phyloP scores from a whole-genome alignment of 2,888 invertebrate species.

The Ormia ochracea region DNA sequence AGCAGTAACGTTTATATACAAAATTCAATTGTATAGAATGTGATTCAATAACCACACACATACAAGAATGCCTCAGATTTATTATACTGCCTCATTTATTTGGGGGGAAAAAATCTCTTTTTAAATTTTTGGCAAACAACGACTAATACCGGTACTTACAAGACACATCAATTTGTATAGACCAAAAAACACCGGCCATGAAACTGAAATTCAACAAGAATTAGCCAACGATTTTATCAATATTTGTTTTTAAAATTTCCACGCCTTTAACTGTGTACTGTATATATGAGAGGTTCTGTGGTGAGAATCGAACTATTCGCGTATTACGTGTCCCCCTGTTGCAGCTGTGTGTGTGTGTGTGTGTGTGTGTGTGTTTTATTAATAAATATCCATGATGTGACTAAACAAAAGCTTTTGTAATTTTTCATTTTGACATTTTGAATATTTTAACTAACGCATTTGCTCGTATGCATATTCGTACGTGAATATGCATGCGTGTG shows the following conservation, averaged over 20 bases:
- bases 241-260: background rate
- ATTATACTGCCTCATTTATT: background rate
- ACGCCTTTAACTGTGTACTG: no score
- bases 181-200: no score
- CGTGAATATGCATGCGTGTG: background rate
- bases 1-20: background rate
- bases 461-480: background rate
- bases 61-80: constrained; percentile 22
- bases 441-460: background rate
- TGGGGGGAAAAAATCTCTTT: no score
- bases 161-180: no score
- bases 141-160: no score
- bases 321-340: background rate
- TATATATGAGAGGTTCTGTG: no score
- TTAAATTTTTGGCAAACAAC: no score
- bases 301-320: no score
- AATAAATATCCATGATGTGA: constrained; percentile 22
- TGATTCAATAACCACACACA: constrained; percentile 30
- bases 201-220: no score
- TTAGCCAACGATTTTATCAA: no score
- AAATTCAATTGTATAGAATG: background rate
- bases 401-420: constrained; percentile 15
- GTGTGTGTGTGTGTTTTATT: constrained; percentile 19
- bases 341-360: background rate
- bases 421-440: background rate